These are phyloP conservation scores for Drosophila punjabiensis DNA, from an alignment of 1,140 invertebrate genomes.

Conservation along the genomic window DNA sequence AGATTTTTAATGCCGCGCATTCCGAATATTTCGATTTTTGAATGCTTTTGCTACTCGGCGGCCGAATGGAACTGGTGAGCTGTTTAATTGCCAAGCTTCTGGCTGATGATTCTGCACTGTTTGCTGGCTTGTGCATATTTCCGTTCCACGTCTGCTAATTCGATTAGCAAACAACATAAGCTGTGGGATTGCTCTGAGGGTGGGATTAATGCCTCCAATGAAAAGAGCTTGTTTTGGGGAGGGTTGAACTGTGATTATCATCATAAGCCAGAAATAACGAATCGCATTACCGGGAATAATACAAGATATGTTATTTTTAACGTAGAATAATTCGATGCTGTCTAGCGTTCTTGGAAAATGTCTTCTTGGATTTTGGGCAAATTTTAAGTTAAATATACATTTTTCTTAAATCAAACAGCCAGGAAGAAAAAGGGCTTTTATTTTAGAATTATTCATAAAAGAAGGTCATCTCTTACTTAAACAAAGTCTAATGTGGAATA, in stretches of 20 bases:
- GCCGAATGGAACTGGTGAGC: conserved; percentile 20
- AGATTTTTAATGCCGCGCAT: conserved; percentile 43
- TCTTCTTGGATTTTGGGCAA: too few relatives aligned
- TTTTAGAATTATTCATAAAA: too few relatives aligned
- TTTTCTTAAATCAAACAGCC: not conserved
- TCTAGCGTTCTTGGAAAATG: too few relatives aligned
- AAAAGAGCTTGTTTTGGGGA: not conserved
- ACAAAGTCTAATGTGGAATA: too few relatives aligned
- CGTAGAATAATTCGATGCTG: too few relatives aligned
- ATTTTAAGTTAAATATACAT: too few relatives aligned
- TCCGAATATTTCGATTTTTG: conserved; percentile 8
- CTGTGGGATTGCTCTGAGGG: not conserved
- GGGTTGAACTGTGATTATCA: conserved; percentile 4
- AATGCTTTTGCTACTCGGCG: conserved; percentile 19
- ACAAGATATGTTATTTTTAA: not conserved
- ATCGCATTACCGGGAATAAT: not conserved
- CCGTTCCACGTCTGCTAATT: conserved; percentile 52
- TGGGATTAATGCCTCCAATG: conserved; percentile 4
- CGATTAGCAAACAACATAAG: conserved; percentile 35
- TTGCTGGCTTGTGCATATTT: conserved; percentile 57
- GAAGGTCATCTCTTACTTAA: too few relatives aligned
- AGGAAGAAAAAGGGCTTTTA: too few relatives aligned
- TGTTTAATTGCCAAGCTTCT: conserved; percentile 40
- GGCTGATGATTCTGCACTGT: conserved; percentile 11
- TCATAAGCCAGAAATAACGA: conserved; percentile 2